phyloP scores from a whole-genome alignment of 2,888 invertebrate genomes.

The Callosobruchus maculatus region DNA sequence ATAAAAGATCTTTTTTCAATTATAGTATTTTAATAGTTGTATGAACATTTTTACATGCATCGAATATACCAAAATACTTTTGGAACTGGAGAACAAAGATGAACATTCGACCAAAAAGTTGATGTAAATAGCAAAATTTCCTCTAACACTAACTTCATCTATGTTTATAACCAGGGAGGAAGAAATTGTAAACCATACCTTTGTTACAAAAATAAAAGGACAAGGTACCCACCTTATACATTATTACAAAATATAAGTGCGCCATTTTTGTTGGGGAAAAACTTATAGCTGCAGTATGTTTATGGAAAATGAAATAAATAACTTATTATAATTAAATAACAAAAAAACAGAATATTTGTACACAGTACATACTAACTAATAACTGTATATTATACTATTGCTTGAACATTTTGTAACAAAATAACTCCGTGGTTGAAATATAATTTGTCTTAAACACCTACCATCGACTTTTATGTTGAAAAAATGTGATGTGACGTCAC shows the following conservation, averaged over 20 bases:
- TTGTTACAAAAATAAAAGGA: conserved; percentile 25
- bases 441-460: not conserved
- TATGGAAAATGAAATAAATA: conserved; percentile 1
- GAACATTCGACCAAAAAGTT: conserved; percentile 9
- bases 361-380: conserved; percentile 47
- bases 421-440: not conserved
- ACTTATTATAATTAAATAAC: conserved; percentile 33
- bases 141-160: conserved; percentile 30
- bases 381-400: conserved; percentile 42
- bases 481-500: not conserved
- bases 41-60: conserved; percentile 50
- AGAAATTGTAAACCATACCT: conserved; percentile 34
- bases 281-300: not conserved
- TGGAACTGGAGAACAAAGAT: conserved; percentile 33
- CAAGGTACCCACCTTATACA: conserved; percentile 36
- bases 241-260: conserved; percentile 8
- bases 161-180: conserved; percentile 25
- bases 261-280: not conserved
- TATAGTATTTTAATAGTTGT: conserved; percentile 33
- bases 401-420: conserved; percentile 9
- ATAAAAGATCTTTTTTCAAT: not conserved
- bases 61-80: conserved; percentile 43
- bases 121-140: conserved; percentile 28
- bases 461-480: conserved; percentile 6
- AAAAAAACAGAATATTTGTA: conserved; percentile 41